Base-by-base conservation (phyloP, 92 coral and sea anemone species). In the Meandrina meandrites region DNA sequence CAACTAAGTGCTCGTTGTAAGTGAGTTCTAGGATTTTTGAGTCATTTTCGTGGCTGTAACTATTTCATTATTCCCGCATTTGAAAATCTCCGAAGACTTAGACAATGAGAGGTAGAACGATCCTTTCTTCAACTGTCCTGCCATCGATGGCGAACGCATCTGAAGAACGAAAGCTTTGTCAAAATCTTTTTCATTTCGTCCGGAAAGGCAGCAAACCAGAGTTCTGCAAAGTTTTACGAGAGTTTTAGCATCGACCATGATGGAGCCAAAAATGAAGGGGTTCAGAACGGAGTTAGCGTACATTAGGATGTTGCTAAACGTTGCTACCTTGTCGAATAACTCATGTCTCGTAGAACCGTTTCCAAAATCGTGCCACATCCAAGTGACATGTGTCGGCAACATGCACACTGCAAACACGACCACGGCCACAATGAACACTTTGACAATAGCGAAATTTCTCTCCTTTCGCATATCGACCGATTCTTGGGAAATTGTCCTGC, bases 351-450 rank as follows among this genome's bases (percentile, higher is more conserved):
- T 66, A 16, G 87, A 68, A 32, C 94, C 93, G 37, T 51, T 54
- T 0, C 98, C 95, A 71, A 97, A 95, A 14, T 92, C 93, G 54
- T 91, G 93, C 99, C 98, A 95, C 54, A 97, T 79, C 99, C 99
- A 97, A 34, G 82, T 93, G 37, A 89, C 82, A 48, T 97, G 98
- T 1, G 91, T 93, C 0, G 99, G 99, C 34, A 97, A 71, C 96
- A 97, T 93, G 53, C 99, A 97, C 15, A 95, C 70, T 4, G 95
- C 91, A 35, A 97, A 97, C 73, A 90, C 96, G 8, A 95, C 79
- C 72, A 97, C 96, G 1, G 96, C 99, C 8, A 88, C 60, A 28
- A 94, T 94, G 66, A 97, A 95, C 28, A 93, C 92, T 79, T 97
- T 95, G 37, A 96, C 93, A 30, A 94, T 88, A 19, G 87, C 90